Evolutionary conservation across 2,888 invertebrate genomes (phyloP), one percentile per base, ranked within the genome.

Genomic region (Cheilosia impressa): DNA sequence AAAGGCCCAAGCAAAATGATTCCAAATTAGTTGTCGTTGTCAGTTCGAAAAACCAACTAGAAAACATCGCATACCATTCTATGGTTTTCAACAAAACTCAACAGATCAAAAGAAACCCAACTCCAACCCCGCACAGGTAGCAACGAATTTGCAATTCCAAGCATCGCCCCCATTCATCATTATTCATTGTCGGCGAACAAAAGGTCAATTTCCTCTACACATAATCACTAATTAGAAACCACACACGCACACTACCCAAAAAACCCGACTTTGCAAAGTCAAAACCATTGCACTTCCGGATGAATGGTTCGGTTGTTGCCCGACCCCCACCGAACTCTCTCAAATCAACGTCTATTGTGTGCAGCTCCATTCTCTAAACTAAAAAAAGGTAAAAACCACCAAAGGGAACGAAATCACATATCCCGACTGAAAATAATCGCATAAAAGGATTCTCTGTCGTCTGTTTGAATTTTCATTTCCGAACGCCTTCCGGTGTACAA

Each of bases 401-500:
- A 58, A 50, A 47, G 57, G 45, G 72, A 53, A 27, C 27, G 6
- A 27, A 76, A 76, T 85, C 81, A 80, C 79, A 79, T 55, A 76
- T 76, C 60, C 80, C 63, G 68, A 24, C 4, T 38, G 31, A 27
- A 27, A 27, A 6, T 27, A 10, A 22, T 10, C 52, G 27, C 9
- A 34, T n/a, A 60, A 69, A 63, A 53, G 50, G 43, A 45, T 45
- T 63, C 47, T 43, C 57, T 63, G 22, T 73, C 66, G 68, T 81
- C 69, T 81, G 85, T 85, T 81, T 80, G 80, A 85, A 85, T 80
- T 80, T 65, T 66, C 81, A 85, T 85, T 85, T 85, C 81, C 77
- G 53, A 76, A 85, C 85, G 75, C 84, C 80, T 84, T 80, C 84
- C 65, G 80, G 75, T 80, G 63, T 63, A 63, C 65, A 66, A 65